These are phyloP conservation scores for Ephestia elutella DNA, from an alignment of 1,140 invertebrate species.

Conservation along the genomic window DNA sequence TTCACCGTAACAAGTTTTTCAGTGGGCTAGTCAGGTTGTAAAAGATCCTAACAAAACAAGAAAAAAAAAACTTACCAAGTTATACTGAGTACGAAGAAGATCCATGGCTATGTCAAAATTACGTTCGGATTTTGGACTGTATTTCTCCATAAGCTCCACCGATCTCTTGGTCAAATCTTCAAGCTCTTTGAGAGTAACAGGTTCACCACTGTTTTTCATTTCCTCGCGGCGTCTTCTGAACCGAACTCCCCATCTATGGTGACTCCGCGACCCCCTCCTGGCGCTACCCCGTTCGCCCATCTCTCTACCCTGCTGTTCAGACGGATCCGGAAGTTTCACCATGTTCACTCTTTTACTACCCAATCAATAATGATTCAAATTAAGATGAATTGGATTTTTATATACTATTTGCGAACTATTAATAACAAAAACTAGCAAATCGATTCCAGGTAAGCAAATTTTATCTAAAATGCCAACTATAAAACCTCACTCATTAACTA, in stretches of 20 bases:
- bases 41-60: not conserved
- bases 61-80: constrained; percentile 30
- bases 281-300: constrained; percentile 12
- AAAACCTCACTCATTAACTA: too few relatives aligned
- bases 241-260: constrained; percentile 16
- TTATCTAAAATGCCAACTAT: too few relatives aligned
- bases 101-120: constrained; percentile 30
- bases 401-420: too few relatives aligned
- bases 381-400: not conserved
- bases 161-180: constrained; percentile 26
- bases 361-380: not conserved
- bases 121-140: constrained; percentile 20
- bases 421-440: too few relatives aligned
- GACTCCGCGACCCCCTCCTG: not conserved
- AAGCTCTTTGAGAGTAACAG: constrained; percentile 23
- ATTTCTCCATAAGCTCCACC: constrained; percentile 30
- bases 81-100: constrained; percentile 31
- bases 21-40: too few relatives aligned
- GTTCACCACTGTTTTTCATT: constrained; percentile 16
- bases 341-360: constrained; percentile 1
- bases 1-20: too few relatives aligned
- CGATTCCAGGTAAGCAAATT: too few relatives aligned
- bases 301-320: constrained; percentile 3
- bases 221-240: constrained; percentile 20
- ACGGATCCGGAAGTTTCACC: constrained; percentile 14